phyloP scores from a whole-genome alignment of 1,140 invertebrate species.

The Drosophila nigromelanica region DNA sequence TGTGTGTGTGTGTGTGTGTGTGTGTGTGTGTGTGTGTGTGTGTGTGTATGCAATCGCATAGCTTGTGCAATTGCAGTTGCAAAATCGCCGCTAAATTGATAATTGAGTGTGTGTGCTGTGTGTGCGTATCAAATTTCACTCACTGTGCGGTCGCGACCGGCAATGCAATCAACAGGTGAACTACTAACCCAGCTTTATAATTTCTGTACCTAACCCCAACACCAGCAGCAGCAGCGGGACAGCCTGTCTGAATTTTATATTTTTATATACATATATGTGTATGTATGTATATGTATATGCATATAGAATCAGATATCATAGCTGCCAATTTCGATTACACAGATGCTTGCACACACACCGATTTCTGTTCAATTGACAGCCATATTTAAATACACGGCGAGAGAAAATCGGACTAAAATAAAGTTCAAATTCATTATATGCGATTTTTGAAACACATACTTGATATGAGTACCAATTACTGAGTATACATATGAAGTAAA shows the following conservation, averaged over 20 bases:
- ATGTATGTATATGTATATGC: background rate
- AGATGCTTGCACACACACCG: slow-evolving; percentile 44
- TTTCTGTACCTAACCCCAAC: too few relatives aligned
- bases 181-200: slow-evolving; percentile 52
- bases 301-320: slow-evolving; percentile 5
- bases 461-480: too few relatives aligned
- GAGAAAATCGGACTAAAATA: too few relatives aligned
- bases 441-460: too few relatives aligned
- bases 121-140: slow-evolving; percentile 52
- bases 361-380: slow-evolving; percentile 10
- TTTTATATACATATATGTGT: background rate
- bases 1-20: too few relatives aligned
- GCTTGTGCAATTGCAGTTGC: slow-evolving; percentile 37
- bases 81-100: slow-evolving; percentile 41
- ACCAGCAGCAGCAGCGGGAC: background rate
- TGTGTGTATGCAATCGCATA: background rate
- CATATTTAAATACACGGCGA: background rate
- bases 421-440: too few relatives aligned
- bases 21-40: slow-evolving; percentile 1
- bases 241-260: background rate
- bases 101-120: background rate
- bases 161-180: slow-evolving; percentile 63
- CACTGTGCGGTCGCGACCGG: slow-evolving; percentile 40
- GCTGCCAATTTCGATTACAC: slow-evolving; percentile 46
- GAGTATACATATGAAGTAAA: too few relatives aligned